Base-by-base conservation (phyloP, 2,888 invertebrate genomes). In the Spicauda simplicius region DNA sequence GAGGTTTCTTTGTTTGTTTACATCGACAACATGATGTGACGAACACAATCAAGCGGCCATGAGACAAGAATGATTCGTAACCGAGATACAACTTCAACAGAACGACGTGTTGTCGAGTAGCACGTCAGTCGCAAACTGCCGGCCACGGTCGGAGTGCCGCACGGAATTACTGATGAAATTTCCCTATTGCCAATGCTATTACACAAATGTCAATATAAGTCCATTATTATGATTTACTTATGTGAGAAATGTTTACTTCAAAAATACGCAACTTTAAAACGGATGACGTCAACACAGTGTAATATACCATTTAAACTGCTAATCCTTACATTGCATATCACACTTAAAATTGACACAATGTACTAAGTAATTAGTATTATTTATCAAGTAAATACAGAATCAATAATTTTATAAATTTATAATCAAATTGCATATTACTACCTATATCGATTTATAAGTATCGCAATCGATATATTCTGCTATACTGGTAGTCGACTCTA, bases 61-160 rank as follows among this genome's bases (percentile, higher is more conserved):
- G 70, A 72, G 71, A 71, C 58, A 70, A 63, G 66, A 74, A 71
- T 57, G 56, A 70, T 70, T 71, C 70, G 71, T 57, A 20, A 65
- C 30, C 45, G 54, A 59, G 54, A 64, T 16, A 45, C 30, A 53
- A 57, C 60, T 33, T 54, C 5, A 54, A 56, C 58, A 54, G 50
- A 30, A 37, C 25, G 56, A 74, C 76, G 74, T 88, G 86, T 80
- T 77, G 73, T 73, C 85, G 76, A 80, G 74, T 74, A 84, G 86
- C 77, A 77, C 76, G 82, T 79, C 80, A 76, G 79, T 80, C 80
- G 82, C 79, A 76, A 82, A 91, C 91, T 91, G 89, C 84, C 83
- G 80, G 78, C 74, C 73, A 45, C 60, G 52, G 20, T 57, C 67
- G 45, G 41, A 54, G 56, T 30, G 30, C 55, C 60, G 48, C 54